These are phyloP conservation scores for Auanema sp. DNA, from an alignment of 2,888 invertebrate genomes.

Conservation along the genomic window DNA sequence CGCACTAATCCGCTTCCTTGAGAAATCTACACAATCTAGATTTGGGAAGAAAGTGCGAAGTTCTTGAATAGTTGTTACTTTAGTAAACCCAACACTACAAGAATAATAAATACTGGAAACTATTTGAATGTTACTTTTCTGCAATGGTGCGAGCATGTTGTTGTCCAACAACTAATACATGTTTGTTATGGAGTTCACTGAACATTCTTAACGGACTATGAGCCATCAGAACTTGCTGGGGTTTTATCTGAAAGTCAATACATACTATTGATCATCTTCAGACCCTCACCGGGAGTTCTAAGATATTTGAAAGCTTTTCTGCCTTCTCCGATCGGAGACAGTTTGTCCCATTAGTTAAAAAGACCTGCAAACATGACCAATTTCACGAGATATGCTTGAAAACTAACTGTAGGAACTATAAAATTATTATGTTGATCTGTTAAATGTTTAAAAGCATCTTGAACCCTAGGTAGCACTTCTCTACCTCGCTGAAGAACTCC, in stretches of 20 bases:
- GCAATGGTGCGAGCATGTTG: conserved; percentile 70
- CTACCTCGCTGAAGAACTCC: conserved; percentile 74
- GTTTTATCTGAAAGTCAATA: conserved; percentile 65
- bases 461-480: conserved; percentile 71
- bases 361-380: conserved; percentile 49
- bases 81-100: conserved; percentile 71
- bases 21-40: conserved; percentile 72
- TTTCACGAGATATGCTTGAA: background rate
- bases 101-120: conserved; percentile 4
- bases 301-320: conserved; percentile 71
- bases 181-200: conserved; percentile 71
- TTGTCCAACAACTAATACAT: conserved; percentile 73
- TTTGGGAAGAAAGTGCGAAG: conserved; percentile 71
- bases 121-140: conserved; percentile 59
- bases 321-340: conserved; percentile 70
- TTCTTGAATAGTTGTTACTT: conserved; percentile 71
- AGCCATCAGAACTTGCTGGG: conserved; percentile 74
- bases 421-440: conserved; percentile 70
- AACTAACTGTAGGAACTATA: conserved; percentile 69
- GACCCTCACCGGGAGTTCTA: conserved; percentile 69
- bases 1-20: conserved; percentile 50
- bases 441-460: conserved; percentile 70
- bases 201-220: conserved; percentile 73
- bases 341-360: conserved; percentile 75
- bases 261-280: background rate